Evolutionary conservation across 2,113 vertebrate genomes (phyloP).

Genomic region (Micronisus gabar): DNA sequence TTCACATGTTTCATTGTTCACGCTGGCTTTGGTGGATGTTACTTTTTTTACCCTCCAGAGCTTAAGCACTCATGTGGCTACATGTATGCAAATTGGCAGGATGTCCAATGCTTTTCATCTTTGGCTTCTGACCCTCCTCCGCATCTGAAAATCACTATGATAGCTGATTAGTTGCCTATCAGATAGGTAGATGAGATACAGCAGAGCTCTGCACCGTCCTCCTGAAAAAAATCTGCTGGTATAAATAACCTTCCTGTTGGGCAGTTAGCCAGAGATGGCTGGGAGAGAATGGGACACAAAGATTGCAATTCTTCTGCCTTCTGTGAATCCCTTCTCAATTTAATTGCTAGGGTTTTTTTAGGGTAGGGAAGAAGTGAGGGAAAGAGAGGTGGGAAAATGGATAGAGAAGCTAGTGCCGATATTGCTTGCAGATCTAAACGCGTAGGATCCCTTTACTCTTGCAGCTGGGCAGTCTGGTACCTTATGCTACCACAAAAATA

Average conservation of each 20-base stretch:
- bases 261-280: background rate
- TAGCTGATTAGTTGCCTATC: background rate
- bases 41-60: background rate
- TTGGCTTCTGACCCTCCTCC: background rate
- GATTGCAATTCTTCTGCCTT: background rate
- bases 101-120: background rate
- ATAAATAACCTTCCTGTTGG: background rate
- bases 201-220: background rate
- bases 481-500: background rate
- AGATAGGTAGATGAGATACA: background rate
- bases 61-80: background rate
- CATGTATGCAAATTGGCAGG: background rate
- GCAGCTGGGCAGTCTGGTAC: background rate
- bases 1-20: background rate
- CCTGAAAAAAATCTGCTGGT: background rate
- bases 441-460: background rate
- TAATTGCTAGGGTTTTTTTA: background rate
- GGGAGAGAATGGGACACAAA: background rate
- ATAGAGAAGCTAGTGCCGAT: background rate
- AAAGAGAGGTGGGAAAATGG: background rate
- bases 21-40: accelerated
- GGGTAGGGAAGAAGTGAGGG: background rate
- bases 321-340: background rate
- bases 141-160: background rate
- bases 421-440: background rate